A percentile compares a stretch with the other conserved stretches of the same genome.
Conservation (phyloP, 1,140 invertebrate genomes). For the Lasioglossum baleicum region DNA sequence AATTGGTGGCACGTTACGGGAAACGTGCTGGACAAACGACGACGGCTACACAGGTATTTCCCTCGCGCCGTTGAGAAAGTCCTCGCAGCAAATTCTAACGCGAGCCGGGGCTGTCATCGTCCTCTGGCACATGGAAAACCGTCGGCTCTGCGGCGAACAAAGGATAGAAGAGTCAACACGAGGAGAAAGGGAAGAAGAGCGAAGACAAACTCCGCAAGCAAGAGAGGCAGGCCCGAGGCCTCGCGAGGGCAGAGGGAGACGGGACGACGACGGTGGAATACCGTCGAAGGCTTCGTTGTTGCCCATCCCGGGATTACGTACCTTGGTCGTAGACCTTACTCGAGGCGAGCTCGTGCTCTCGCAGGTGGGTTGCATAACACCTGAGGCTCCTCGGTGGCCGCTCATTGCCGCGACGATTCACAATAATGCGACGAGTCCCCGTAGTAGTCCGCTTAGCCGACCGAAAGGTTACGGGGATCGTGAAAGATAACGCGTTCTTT, state of each 20-base stretch:
- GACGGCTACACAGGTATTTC: background rate
- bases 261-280: background rate
- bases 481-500: slow-evolving; percentile 18
- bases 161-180: background rate
- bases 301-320: slow-evolving; percentile 5
- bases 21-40: background rate
- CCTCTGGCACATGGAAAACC: background rate
- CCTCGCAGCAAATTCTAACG: slow-evolving; percentile 1
- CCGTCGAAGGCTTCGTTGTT: slow-evolving; percentile 5
- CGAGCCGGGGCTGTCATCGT: background rate
- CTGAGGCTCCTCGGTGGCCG: background rate
- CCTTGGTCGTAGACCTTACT: slow-evolving; percentile 5
- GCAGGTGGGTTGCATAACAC: slow-evolving; percentile 1
- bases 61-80: background rate
- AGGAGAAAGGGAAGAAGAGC: background rate
- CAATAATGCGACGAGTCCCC: background rate
- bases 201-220: background rate
- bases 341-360: background rate
- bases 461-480: background rate
- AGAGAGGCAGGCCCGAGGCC: background rate
- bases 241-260: background rate
- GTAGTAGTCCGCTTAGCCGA: background rate
- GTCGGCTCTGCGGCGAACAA: background rate
- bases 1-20: slow-evolving; percentile 1
- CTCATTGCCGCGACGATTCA: slow-evolving; percentile 1